A percentile compares a stretch with the other conserved stretches of the same genome.
These are phyloP conservation scores for Channallabes apus DNA, from an alignment of 2,797 vertebrate species.

Conservation along the genomic window DNA sequence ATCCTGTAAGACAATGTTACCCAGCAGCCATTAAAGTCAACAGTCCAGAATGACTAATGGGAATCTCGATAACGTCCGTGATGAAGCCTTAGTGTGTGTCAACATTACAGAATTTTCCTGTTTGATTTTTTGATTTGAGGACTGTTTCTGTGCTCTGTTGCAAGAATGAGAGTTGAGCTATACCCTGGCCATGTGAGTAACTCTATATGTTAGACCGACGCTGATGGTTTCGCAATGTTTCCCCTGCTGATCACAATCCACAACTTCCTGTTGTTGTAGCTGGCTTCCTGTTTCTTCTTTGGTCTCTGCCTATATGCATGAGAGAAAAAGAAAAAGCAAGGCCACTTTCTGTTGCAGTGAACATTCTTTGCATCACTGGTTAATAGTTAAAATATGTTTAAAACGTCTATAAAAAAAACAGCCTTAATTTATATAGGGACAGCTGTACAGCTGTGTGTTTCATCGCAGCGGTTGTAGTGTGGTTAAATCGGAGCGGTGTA, in stretches of 20 bases:
- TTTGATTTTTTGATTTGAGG: background rate
- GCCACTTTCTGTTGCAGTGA: constrained; percentile 4
- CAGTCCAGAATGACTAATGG: background rate
- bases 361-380: background rate
- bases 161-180: background rate
- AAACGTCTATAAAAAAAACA: background rate
- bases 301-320: constrained; percentile 11
- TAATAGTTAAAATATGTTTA: background rate
- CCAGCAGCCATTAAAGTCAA: constrained; percentile 5
- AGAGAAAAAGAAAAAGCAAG: constrained; percentile 11
- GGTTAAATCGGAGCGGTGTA: background rate
- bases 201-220: constrained; percentile 15
- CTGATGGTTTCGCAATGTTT: constrained; percentile 26
- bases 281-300: constrained; percentile 55
- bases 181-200: background rate
- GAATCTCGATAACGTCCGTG: background rate
- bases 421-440: background rate
- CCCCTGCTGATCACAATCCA: constrained; percentile 49
- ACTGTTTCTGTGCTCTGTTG: background rate
- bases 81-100: background rate
- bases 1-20: background rate
- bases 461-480: background rate
- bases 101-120: background rate
- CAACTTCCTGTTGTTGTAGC: constrained; percentile 58
- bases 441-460: background rate